Conservation (phyloP, 2,113 vertebrate species). For the Mungos mungo region DNA sequence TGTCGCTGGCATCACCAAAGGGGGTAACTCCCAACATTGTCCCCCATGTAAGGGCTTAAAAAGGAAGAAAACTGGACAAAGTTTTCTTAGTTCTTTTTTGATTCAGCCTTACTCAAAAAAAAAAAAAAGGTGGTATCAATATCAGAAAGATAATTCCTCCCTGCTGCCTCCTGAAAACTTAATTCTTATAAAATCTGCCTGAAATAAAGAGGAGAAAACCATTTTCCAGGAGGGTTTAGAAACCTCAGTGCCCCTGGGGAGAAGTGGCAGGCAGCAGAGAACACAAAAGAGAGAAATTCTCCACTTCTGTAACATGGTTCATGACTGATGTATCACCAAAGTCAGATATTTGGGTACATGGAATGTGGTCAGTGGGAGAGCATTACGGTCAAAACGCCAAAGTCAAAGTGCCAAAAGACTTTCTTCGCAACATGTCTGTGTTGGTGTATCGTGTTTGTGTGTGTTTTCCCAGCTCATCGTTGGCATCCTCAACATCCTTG, state of each 20-base stretch:
- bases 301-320: background rate
- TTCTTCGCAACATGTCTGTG: slow-evolving; percentile 46
- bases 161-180: background rate
- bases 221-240: background rate
- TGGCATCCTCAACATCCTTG: background rate
- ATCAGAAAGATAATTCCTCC: slow-evolving; percentile 12
- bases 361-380: background rate
- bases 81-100: background rate
- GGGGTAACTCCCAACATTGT: background rate
- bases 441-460: slow-evolving; percentile 48
- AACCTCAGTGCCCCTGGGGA: background rate
- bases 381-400: background rate
- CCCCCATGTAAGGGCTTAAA: background rate
- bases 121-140: background rate
- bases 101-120: background rate
- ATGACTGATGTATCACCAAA: background rate
- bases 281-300: background rate
- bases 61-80: background rate
- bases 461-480: slow-evolving; percentile 32
- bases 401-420: slow-evolving; percentile 76
- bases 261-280: background rate
- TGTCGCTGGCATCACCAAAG: background rate
- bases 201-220: background rate
- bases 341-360: background rate
- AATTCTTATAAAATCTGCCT: background rate